Percentiles rank a stretch among this genome's conserved stretches.
Conservation (phyloP, 2,888 invertebrate genomes). For the Drosophila barbarae region DNA sequence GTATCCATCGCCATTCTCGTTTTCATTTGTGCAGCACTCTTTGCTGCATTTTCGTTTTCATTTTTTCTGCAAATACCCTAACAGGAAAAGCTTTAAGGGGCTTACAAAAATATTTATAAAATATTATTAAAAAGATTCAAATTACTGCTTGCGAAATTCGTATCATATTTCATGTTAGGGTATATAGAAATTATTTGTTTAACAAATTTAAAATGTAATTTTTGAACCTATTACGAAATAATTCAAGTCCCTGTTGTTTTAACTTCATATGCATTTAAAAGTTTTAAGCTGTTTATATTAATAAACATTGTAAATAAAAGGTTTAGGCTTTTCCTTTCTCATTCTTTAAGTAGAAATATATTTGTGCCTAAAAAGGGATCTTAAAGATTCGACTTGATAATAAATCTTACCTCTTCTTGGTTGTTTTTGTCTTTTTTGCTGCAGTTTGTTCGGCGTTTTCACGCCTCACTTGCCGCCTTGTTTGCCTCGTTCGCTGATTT, state of each 20-base stretch:
- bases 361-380: neutral
- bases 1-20: conserved; percentile 28
- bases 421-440: conserved; percentile 26
- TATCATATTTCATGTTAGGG: neutral
- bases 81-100: neutral
- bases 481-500: conserved; percentile 49
- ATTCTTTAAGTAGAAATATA: no score
- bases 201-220: no score
- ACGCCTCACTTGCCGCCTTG: conserved; percentile 67
- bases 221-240: no score
- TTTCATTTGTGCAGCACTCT: conserved; percentile 44
- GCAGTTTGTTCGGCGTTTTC: conserved; percentile 61
- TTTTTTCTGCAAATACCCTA: conserved; percentile 24
- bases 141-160: no score
- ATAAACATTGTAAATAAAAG: no score
- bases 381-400: neutral
- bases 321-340: neutral
- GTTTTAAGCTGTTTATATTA: no score
- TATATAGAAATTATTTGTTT: no score
- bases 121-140: neutral
- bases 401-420: neutral
- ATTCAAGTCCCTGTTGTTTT: no score
- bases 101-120: neutral
- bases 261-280: no score
- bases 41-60: conserved; percentile 40